Conservation (phyloP, 1,140 invertebrate species). For the Eriosoma lanigerum region DNA sequence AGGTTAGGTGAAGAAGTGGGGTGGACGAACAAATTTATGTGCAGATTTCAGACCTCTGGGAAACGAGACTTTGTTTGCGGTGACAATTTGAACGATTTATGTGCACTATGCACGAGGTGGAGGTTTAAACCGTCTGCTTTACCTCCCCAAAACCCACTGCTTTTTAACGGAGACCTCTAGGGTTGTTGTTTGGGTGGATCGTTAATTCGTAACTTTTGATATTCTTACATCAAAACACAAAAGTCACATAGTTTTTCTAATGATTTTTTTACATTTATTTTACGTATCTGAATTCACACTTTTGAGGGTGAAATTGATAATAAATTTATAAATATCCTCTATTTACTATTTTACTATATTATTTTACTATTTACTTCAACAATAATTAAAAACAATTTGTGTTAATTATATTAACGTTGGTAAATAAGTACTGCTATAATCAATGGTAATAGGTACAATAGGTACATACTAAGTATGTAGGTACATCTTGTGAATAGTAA, state of each 20-base stretch:
- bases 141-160: constrained; percentile 32
- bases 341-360: no score
- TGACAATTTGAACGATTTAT: constrained; percentile 52
- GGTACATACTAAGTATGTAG: no score
- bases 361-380: no score
- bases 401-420: no score
- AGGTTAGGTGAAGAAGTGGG: constrained; percentile 19
- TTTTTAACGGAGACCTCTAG: constrained; percentile 30
- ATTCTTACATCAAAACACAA: not conserved
- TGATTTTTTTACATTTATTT: no score
- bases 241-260: not conserved
- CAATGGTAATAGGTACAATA: no score
- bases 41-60: constrained; percentile 50
- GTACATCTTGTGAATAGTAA: not conserved
- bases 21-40: constrained; percentile 50
- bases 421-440: no score
- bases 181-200: not conserved
- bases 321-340: no score
- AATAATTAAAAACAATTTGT: no score
- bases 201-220: constrained; percentile 35
- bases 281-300: no score
- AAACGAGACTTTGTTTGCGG: constrained; percentile 52
- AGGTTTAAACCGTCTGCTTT: constrained; percentile 45
- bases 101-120: constrained; percentile 38
- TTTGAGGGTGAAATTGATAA: no score